A percentile compares a stretch with the other conserved stretches of the same genome.
Evolutionary conservation across 1,140 invertebrate genomes (phyloP).

Genomic region (Eupristina koningsbergeri): DNA sequence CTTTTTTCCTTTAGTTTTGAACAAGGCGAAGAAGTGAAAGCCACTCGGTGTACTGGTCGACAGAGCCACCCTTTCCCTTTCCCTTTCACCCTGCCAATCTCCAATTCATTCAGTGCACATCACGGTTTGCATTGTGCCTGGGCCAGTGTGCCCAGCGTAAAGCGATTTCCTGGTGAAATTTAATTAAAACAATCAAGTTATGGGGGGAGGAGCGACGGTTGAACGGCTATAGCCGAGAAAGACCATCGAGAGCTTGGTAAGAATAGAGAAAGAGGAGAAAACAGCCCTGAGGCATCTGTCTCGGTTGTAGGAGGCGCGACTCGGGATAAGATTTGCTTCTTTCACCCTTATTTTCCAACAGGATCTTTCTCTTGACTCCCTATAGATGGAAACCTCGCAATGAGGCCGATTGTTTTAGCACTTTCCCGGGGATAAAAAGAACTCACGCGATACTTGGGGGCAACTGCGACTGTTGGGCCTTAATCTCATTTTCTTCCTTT

Average conservation of each 20-base stretch:
- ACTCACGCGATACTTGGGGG: neutral
- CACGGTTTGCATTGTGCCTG: conserved; percentile 71
- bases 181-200: conserved; percentile 72
- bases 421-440: neutral
- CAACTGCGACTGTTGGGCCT: conserved; percentile 1
- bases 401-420: conserved; percentile 27
- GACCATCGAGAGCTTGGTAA: conserved; percentile 28
- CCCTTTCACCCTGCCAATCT: conserved; percentile 50
- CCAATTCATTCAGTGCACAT: conserved; percentile 69
- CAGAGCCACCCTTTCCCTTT: neutral
- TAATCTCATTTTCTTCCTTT: neutral
- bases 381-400: neutral
- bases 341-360: conserved; percentile 63
- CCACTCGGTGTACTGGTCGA: neutral
- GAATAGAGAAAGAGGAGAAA: conserved; percentile 57
- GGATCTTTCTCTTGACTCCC: conserved; percentile 45
- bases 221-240: conserved; percentile 59
- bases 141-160: conserved; percentile 70
- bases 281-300: conserved; percentile 54
- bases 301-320: conserved; percentile 54
- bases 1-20: conserved; percentile 5
- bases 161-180: conserved; percentile 72
- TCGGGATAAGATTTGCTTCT: conserved; percentile 67
- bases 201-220: conserved; percentile 55
- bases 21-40: neutral